A percentile compares a stretch with the other conserved stretches of the same genome.
phyloP scores from a whole-genome alignment of 1,140 invertebrate species.

The Grapholita molesta region DNA sequence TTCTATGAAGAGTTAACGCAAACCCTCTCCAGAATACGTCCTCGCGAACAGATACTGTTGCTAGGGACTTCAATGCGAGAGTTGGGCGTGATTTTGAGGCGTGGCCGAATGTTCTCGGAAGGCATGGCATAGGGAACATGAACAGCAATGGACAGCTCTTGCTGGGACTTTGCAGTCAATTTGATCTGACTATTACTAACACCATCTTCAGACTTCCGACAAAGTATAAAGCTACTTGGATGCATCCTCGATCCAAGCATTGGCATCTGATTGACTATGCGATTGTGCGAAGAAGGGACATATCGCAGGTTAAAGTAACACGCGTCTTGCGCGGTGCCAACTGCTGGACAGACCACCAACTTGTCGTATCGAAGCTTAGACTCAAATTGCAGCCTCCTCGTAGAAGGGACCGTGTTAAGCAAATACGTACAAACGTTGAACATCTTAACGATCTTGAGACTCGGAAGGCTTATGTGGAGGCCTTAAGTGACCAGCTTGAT shows the following conservation, averaged over 20 bases:
- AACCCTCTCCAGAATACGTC: background rate
- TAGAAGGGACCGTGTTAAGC: background rate
- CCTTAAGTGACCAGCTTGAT: background rate
- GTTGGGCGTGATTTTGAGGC: no score
- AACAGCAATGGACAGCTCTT: no score
- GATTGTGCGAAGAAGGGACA: background rate
- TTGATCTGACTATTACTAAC: constrained; percentile 13
- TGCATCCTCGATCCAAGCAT: no score
- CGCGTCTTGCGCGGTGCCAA: background rate
- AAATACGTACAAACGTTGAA: background rate
- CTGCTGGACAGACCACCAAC: background rate
- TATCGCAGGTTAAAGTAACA: background rate
- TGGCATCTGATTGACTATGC: no score
- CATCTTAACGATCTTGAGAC: background rate
- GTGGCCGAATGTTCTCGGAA: no score
- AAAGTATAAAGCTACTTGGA: no score
- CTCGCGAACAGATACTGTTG: no score
- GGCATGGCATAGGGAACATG: no score
- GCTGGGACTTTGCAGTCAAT: background rate
- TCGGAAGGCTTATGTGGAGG: background rate
- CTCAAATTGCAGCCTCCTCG: background rate
- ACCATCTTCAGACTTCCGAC: no score
- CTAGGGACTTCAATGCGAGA: background rate
- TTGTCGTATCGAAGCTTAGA: background rate
- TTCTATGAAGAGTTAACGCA: constrained; percentile 15